Evolutionary conservation across 2,113 vertebrate species (phyloP), one percentile per base, ranked within the genome.

Genomic region (Psophia crepitans): DNA sequence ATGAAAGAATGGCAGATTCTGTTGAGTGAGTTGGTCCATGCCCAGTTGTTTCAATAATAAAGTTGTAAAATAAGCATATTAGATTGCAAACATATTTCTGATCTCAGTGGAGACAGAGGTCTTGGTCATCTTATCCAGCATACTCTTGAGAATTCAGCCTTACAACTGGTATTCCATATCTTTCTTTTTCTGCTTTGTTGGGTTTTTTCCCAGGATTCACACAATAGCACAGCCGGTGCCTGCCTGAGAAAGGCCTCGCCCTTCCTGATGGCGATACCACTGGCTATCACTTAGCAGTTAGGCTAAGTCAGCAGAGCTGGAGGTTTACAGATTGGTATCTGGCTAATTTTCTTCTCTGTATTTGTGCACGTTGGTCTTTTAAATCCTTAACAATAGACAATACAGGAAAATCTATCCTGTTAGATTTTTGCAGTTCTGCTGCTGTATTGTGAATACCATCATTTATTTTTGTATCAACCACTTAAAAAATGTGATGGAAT

Each of bases 121-220:
- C 26, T 58, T 6, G 0, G 16, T 37, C 6, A 1, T 54, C 28
- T 54, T 53, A 23, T 8, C 0, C 0, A 37, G 35, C 41, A 4
- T 32, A 10, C 57, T 57, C 26, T 27, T 71, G 43, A 51, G 63
- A 84, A 37, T 73, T 76, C 80, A 76, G 0, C 17, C 44, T 30
- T 83, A 27, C 56, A 58, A 3, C 32, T 66, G 27, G 41, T 9
- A 44, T 44, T 78, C 48, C 1, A 0, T 63, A 28, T 43, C 60
- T 65, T 63, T 58, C 11, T 49, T 86, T 68, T 89, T 68, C 63
- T 86, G 10, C 35, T 46, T 76, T 9, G 1, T 77, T 60, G n/a
- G n/a, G n/a, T n/a, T 93, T 54, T 44, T 24, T 60, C 51, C 53
- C 8, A 54, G 22, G 61, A 32, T 22, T 60, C n/a, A 37, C 61